A percentile compares a stretch with the other conserved stretches of the same genome.
phyloP scores from a whole-genome alignment of 2,113 vertebrate species.

The Notarius lentiginosus region DNA sequence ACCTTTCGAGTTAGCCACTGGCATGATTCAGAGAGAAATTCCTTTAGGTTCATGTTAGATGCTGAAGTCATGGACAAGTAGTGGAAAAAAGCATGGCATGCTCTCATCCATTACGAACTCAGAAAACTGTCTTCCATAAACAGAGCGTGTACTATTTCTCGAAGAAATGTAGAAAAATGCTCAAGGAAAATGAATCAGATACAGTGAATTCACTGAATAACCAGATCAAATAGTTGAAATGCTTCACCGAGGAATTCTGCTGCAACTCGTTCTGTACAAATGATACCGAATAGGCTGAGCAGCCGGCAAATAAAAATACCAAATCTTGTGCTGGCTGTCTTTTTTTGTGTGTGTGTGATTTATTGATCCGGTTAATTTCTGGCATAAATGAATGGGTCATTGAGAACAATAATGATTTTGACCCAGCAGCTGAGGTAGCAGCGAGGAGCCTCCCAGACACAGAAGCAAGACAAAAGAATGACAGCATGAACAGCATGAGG shows the following conservation, averaged over 20 bases:
- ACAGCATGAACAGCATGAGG: slow-evolving; percentile 55
- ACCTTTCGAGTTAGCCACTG: slow-evolving; percentile 51
- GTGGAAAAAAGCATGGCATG: neutral
- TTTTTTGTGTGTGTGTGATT: slow-evolving; percentile 8
- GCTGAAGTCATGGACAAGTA: slow-evolving; percentile 69
- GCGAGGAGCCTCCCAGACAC: slow-evolving; percentile 50
- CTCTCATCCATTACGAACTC: neutral
- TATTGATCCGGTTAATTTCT: slow-evolving; percentile 28
- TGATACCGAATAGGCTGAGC: neutral
- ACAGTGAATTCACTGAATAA: neutral
- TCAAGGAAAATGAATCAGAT: neutral
- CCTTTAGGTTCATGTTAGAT: slow-evolving; percentile 48
- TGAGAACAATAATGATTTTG: slow-evolving; percentile 64
- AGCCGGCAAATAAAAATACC: slow-evolving; percentile 34
- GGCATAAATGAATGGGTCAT: slow-evolving; percentile 43
- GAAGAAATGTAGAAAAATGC: neutral
- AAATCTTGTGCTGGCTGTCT: neutral
- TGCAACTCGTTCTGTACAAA: neutral
- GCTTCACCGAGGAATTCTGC: neutral
- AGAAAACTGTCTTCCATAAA: neutral
- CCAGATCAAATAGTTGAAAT: neutral
- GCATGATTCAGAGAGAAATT: slow-evolving; percentile 67
- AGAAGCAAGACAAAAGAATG: slow-evolving; percentile 58
- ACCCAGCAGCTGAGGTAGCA: slow-evolving; percentile 62
- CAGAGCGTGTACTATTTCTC: neutral